Evolutionary conservation across 2,888 invertebrate species (phyloP), one percentile per base, ranked within the genome.

Genomic region (Hirtodrosophila alboralis): DNA sequence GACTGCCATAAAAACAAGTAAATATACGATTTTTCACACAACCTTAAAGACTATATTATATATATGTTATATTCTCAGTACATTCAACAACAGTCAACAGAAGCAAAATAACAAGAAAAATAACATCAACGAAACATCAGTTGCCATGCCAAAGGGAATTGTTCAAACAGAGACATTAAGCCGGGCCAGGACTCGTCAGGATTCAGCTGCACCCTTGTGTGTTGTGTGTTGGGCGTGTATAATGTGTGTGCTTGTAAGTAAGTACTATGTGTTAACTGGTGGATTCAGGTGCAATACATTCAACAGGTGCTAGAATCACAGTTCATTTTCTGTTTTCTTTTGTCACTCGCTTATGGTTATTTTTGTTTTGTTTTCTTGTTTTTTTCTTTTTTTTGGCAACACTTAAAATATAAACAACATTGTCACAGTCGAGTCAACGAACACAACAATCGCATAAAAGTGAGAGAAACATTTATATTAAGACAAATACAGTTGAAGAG

Each of bases 251-350:
- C 16, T 12, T 44, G 48, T 36, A 4, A n/a, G n/a, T n/a, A n/a
- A n/a, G n/a, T n/a, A n/a, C 33, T 37, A 48, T 49, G 36, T 47
- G 52, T 41, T 40, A 30, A 48, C 21, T 14, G 9, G 28, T 47
- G 34, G 38, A 9, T 30, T 56, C 65, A 71, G 84, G 86, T 81
- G 81, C 85, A 86, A 63, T 61, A 68, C 63, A 81, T 77, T 77
- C 84, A 80, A 86, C 86, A 80, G 63, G 81, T 84, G 86, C 78
- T 52, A 41, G 48, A 59, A 49, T 56, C 61, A 66, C 66, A 62
- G 57, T 37, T 47, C 16, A 49, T 31, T 38, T 59, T 49, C 45
- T 51, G 28, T 40, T 26, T 48, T 38, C 27, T 23, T 38, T 37
- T 33, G 26, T 6, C 33, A 12, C 12, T 12, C 16, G 12, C 21